Evolutionary conservation across 2,113 vertebrate genomes (phyloP).

Genomic region (Heteronetta atricapilla): DNA sequence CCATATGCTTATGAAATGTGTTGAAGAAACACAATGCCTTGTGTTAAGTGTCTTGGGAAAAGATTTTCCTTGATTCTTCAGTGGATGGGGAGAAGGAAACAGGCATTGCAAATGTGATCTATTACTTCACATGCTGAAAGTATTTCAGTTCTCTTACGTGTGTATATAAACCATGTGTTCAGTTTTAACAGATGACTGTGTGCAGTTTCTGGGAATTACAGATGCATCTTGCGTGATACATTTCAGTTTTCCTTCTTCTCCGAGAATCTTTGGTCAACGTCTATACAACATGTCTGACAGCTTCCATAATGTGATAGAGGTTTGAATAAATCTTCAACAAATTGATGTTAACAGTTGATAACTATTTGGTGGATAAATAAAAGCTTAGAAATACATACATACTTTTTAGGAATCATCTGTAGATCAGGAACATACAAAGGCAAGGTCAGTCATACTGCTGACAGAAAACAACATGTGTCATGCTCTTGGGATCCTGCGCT

Average conservation of each 20-base stretch:
- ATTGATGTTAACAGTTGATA: neutral
- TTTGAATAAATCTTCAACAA: slow-evolving; percentile 43
- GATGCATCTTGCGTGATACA: slow-evolving; percentile 91
- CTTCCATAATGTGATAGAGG: slow-evolving; percentile 79
- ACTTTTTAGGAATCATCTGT: slow-evolving; percentile 36
- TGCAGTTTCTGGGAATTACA: slow-evolving; percentile 79
- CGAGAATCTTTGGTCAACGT: slow-evolving; percentile 81
- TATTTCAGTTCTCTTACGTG: neutral
- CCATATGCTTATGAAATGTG: neutral
- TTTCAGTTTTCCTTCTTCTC: slow-evolving; percentile 86
- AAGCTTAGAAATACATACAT: neutral
- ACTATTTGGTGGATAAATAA: neutral
- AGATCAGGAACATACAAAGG: neutral
- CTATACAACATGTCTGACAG: slow-evolving; percentile 83
- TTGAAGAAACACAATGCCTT: neutral
- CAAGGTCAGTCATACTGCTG: slow-evolving; percentile 85
- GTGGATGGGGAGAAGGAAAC: neutral
- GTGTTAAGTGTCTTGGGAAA: neutral
- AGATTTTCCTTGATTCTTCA: neutral
- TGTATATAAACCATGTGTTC: neutral
- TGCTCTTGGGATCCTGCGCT: slow-evolving; percentile 74
- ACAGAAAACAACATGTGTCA: slow-evolving; percentile 78
- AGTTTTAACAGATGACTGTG: slow-evolving; percentile 87
- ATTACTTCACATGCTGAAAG: neutral
- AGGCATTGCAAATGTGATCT: accelerated